Percentiles rank a stretch among this genome's conserved stretches.
phyloP scores from a whole-genome alignment of 1,140 invertebrate genomes.

The Chrysoperla carnea region DNA sequence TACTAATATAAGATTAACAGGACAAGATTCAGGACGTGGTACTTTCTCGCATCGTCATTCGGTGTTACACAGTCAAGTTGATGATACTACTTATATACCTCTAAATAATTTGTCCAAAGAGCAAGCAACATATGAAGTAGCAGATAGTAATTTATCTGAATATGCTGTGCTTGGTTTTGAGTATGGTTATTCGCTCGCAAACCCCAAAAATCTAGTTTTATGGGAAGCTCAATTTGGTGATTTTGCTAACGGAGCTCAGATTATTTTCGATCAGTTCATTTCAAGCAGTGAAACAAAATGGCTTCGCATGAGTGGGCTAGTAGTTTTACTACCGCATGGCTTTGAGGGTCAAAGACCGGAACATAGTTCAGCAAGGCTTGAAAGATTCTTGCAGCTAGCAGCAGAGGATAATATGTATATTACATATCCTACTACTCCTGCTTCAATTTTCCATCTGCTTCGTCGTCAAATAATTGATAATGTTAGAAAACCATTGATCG shows the following conservation, averaged over 20 bases:
- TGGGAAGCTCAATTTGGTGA: conserved; percentile 92
- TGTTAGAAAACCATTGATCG: conserved; percentile 64
- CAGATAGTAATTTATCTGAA: conserved; percentile 68
- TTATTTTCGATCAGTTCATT: conserved; percentile 75
- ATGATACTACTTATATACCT: conserved; percentile 32
- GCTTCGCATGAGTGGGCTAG: conserved; percentile 64
- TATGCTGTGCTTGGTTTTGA: conserved; percentile 65
- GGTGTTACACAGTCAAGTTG: conserved; percentile 53
- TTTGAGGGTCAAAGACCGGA: conserved; percentile 84
- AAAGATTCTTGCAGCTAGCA: conserved; percentile 63
- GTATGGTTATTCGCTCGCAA: conserved; percentile 63
- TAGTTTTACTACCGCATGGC: conserved; percentile 71
- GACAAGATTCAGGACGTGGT: conserved; percentile 72
- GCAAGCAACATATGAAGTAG: conserved; percentile 56
- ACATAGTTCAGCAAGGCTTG: conserved; percentile 65
- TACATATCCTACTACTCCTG: conserved; percentile 69
- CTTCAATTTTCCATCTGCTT: conserved; percentile 73
- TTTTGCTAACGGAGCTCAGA: conserved; percentile 71
- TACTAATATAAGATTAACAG: conserved; percentile 41
- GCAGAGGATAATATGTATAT: conserved; percentile 78
- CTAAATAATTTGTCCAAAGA: conserved; percentile 50
- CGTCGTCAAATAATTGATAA: conserved; percentile 65
- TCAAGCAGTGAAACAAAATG: conserved; percentile 65
- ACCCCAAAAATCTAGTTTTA: conserved; percentile 60
- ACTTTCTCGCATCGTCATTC: conserved; percentile 63